Evolutionary conservation across 2,113 vertebrate species (phyloP), one percentile per base, ranked within the genome.

Genomic region (Corythornis madagascariensis): DNA sequence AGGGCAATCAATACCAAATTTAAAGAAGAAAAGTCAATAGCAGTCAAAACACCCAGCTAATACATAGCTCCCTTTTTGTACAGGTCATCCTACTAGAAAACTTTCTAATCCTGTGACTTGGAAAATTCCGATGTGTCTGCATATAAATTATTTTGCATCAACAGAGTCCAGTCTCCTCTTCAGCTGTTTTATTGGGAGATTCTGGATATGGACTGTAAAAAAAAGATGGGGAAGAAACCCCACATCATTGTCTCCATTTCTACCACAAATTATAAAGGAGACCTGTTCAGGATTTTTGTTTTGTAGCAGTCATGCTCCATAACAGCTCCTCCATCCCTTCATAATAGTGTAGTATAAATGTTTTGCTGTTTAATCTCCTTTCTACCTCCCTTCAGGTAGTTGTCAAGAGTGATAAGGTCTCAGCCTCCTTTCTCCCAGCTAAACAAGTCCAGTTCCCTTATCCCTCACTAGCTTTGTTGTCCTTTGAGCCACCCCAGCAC

Each of bases 1-100:
- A 71, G 31, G 17, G 5, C 8, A 75, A 95, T 94, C 71, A 65
- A 86, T 90, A 81, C 6, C 31, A 55, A 86, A 94, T 93, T 79
- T 92, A 83, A 86, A 92, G 42, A 81, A 95, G 65, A 75, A 90
- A 92, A 93, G 86, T 94, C 83, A 73, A 76, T 87, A 78, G 21
- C 38, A 57, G 21, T 85, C 22, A 73, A 84, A 94, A 66, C 25
- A 24, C 22, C 22, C 48, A 50, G 48, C 48, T 50, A 50, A n/a
- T 56, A n/a, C n/a, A 52, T 6, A 47, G 16, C 9, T 91, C 64
- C 26, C 35, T 29, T 72, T 83, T 59, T 70, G 28, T 43, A 47
- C 40, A 91, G 38, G 8, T 92, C 89, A 78, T 81, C 25, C 43
- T 84, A 28, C 9, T 47, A 59, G 11, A 66, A 47, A 29, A 11